Evolutionary conservation across 1,140 invertebrate genomes (phyloP).

Genomic region (Caenorhabditis tropicalis): DNA sequence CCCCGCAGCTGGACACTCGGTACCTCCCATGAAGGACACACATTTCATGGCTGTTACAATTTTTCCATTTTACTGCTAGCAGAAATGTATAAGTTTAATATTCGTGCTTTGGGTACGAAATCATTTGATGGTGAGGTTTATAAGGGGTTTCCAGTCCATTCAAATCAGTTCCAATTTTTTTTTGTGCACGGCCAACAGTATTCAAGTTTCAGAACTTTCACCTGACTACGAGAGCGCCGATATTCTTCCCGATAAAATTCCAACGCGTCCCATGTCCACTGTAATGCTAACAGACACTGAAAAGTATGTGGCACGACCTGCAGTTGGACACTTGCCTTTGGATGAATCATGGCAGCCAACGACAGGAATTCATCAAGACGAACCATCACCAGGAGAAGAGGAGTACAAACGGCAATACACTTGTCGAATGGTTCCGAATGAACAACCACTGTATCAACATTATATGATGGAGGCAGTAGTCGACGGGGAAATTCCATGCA

Average conservation of each 20-base stretch:
- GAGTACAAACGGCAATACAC: slow-evolving; percentile 57
- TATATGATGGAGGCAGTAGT: slow-evolving; percentile 64
- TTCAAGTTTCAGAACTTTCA: background rate
- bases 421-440: slow-evolving; percentile 58
- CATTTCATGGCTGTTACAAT: no score
- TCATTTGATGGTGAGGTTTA: no score
- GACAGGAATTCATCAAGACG: background rate
- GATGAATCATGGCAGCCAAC: slow-evolving; percentile 15
- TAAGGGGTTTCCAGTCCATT: no score
- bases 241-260: background rate
- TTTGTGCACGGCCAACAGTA: no score
- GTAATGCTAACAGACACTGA: background rate
- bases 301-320: slow-evolving; percentile 13
- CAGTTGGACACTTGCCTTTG: slow-evolving; percentile 18
- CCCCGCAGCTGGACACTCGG: no score
- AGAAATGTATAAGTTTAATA: no score
- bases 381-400: slow-evolving; percentile 27
- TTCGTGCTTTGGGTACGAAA: no score
- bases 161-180: no score
- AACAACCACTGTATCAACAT: slow-evolving; percentile 68
- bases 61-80: no score
- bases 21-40: no score
- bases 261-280: background rate
- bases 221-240: slow-evolving; percentile 38
- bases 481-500: background rate